A percentile compares a stretch with the other conserved stretches of the same genome.
phyloP scores from a whole-genome alignment of 1,140 invertebrate species.

The Musca domestica region DNA sequence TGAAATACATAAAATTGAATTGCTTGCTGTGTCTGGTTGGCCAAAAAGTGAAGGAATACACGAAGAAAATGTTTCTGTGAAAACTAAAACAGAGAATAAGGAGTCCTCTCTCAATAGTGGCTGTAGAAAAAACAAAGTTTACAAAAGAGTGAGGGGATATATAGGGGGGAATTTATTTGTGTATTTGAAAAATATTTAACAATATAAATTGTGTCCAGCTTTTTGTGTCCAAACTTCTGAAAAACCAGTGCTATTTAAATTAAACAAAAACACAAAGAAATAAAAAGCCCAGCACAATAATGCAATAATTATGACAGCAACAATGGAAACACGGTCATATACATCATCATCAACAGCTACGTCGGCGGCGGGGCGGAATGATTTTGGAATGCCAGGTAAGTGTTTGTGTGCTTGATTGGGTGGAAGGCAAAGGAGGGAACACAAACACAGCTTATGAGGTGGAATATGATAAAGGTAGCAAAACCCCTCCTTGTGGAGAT shows the following conservation, averaged over 20 bases:
- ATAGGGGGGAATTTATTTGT: background rate
- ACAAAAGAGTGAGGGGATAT: no score
- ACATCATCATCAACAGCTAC: slow-evolving; percentile 20
- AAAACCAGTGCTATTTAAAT: background rate
- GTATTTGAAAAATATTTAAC: background rate
- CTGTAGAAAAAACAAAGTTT: no score
- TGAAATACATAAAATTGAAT: no score
- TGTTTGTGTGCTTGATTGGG: background rate
- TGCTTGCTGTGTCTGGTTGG: no score
- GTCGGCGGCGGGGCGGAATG: slow-evolving; percentile 39
- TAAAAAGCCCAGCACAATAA: slow-evolving; percentile 10
- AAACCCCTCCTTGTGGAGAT: no score
- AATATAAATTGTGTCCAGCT: background rate
- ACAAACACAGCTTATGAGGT: slow-evolving; percentile 1
- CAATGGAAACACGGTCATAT: slow-evolving; percentile 52
- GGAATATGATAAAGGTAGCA: background rate
- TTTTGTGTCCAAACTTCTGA: background rate
- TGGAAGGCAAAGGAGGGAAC: background rate
- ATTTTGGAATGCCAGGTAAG: slow-evolving; percentile 53
- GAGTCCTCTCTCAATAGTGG: no score
- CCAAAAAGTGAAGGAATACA: no score
- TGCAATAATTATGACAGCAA: slow-evolving; percentile 42
- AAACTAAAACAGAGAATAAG: no score
- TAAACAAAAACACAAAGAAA: slow-evolving; percentile 1
- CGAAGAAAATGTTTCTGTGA: no score